These are phyloP conservation scores for Chaetops frenatus DNA, from an alignment of 2,113 vertebrate species.

Conservation along the genomic window DNA sequence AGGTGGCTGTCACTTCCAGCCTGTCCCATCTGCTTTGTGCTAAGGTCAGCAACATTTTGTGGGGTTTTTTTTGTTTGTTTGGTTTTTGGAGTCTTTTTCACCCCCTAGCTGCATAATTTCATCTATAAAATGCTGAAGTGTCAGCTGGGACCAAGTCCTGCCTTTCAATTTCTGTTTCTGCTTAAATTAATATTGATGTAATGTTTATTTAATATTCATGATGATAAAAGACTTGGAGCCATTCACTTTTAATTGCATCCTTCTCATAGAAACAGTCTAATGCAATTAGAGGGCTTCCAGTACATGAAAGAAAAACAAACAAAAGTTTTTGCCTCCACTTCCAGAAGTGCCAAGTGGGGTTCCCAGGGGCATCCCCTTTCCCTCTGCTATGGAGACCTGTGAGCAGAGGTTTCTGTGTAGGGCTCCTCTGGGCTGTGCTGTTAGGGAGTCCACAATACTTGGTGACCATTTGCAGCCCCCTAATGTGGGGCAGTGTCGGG, in stretches of 20 bases:
- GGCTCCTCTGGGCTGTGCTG: not conserved
- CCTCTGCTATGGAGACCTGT: not conserved
- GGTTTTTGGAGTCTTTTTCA: not conserved
- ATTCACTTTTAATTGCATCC: conserved; percentile 71
- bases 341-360: not conserved
- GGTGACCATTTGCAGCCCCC: not conserved
- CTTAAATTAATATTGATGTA: conserved; percentile 69
- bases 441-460: not conserved
- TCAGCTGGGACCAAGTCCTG: conserved; percentile 15
- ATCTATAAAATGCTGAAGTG: conserved; percentile 3
- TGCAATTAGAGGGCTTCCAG: conserved; percentile 60
- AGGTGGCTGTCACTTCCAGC: not conserved
- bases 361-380: not conserved
- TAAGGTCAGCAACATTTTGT: not conserved
- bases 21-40: not conserved
- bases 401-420: not conserved
- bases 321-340: not conserved
- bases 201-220: conserved; percentile 77
- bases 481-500: not conserved
- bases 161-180: conserved; percentile 53
- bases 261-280: conserved; percentile 57
- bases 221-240: conserved; percentile 58
- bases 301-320: conserved; percentile 18
- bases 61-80: not conserved
- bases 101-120: not conserved